Evolutionary conservation across 2,797 vertebrate genomes (phyloP), one percentile per base, ranked within the genome.

Genomic region (Trematomus bernacchii): DNA sequence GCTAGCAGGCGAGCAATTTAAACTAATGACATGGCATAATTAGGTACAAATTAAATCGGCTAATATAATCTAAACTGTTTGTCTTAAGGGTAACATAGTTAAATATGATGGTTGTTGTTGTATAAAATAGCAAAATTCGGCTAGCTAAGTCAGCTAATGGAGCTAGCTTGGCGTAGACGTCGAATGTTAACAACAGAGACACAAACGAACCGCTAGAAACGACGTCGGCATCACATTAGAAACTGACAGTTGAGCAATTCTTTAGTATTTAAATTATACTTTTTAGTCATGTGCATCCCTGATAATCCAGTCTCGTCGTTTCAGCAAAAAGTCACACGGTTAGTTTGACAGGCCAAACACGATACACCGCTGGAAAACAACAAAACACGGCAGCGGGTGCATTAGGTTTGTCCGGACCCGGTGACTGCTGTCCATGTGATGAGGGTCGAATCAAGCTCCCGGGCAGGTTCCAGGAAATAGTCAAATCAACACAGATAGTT

Each of bases 261-360:
- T 54, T 4, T 37, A 23, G 66, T 8, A 5, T 23, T 50, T 13
- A 19, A 54, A 0, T 51, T 19, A 6, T 90, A 93, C 92, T 91
- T 91, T 90, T 89, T 90, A 74, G 87, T 88, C 84, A 91, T 84
- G 76, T 85, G 89, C 92, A 94, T 94, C 84, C 86, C 90, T 73
- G 84, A 63, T 75, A 21, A 12, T 79, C 83, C 76, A 1, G 61
- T 72, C 52, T 12, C 66, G 82, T 64, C 64, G 75, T 59, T 53
- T 67, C 72, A 11, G 71, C 40, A 61, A 73, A 48, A 82, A 89
- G 82, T 76, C 69, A 60, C 76, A 74, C 66, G 85, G 61, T 85
- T 71, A 37, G 33, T 37, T 37, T 87, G 86, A 90, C 88, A 82
- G 88, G 84, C 87, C 88, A n/a, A 76, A 79, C 78, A 73, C 85